Evolutionary conservation across 30 jellyfish, hydroid and myxozoan genomes (phyloP).

Genomic region (Clytia hemisphaerica): DNA sequence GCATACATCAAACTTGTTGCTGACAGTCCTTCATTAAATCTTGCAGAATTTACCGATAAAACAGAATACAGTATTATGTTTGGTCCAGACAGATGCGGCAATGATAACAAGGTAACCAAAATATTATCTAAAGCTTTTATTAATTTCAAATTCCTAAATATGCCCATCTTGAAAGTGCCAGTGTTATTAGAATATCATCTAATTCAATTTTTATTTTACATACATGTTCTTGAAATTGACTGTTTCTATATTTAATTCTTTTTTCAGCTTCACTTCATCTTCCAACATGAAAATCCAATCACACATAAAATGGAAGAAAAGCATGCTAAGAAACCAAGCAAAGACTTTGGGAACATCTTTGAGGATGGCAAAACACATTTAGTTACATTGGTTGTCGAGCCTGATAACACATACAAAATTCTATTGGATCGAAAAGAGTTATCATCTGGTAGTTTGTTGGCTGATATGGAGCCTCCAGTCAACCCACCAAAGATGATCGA

Average conservation of each 20-base stretch:
- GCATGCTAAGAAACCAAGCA: constrained; percentile 86
- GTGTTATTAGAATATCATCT: no score
- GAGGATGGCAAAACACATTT: constrained; percentile 89
- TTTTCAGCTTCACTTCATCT: constrained; percentile 82
- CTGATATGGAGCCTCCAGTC: constrained; percentile 90
- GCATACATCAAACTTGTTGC: constrained; percentile 83
- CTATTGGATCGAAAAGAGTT: constrained; percentile 63
- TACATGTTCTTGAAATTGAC: no score
- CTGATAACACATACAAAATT: constrained; percentile 68
- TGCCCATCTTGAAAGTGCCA: no score
- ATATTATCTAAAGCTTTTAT: no score
- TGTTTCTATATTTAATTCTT: background rate
- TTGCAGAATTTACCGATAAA: constrained; percentile 62
- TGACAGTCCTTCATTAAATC: constrained; percentile 51
- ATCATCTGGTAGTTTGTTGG: constrained; percentile 70
- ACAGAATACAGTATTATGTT: constrained; percentile 88
- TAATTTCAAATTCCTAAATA: no score
- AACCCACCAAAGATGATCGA: constrained; percentile 83
- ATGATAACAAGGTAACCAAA: constrained; percentile 65
- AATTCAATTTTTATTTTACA: no score
- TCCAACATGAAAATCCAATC: constrained; percentile 86
- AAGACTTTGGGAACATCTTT: constrained; percentile 65
- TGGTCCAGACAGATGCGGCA: constrained; percentile 97
- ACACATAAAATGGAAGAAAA: constrained; percentile 84
- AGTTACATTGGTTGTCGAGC: constrained; percentile 54